phyloP scores from a whole-genome alignment of 2,797 vertebrate genomes.

The Melanotaenia parkinsoni region DNA sequence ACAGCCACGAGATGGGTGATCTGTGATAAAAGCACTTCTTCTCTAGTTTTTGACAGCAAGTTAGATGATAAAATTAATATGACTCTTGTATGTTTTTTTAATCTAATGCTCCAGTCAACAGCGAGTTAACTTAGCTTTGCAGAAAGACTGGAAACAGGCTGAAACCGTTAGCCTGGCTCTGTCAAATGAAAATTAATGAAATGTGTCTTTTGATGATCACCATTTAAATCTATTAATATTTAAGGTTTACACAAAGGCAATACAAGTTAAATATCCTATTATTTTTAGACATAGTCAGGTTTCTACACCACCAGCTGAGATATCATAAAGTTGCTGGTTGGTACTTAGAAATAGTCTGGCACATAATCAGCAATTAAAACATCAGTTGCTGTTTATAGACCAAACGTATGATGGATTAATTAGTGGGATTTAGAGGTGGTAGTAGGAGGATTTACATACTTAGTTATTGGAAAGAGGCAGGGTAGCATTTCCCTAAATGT shows the following conservation, averaged over 20 bases:
- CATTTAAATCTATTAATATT: neutral
- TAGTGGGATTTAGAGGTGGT: slow-evolving; percentile 12
- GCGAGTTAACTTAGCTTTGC: neutral
- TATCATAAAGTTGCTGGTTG: neutral
- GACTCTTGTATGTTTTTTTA: neutral
- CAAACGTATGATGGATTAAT: slow-evolving; percentile 9
- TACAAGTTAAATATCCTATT: neutral
- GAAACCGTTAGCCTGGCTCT: neutral
- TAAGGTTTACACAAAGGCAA: neutral
- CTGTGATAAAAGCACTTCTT: neutral
- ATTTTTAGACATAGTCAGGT: neutral
- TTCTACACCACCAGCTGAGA: neutral
- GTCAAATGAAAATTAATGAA: neutral
- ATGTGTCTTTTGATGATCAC: neutral
- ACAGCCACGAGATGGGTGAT: neutral
- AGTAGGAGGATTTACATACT: slow-evolving; percentile 4
- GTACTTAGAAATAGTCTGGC: neutral
- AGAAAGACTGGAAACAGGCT: neutral
- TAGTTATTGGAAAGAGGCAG: neutral
- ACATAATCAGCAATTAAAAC: slow-evolving; percentile 7
- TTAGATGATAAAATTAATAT: neutral
- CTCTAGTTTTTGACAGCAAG: neutral
- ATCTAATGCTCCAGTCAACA: neutral
- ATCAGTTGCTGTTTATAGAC: slow-evolving; percentile 1
- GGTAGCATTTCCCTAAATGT: neutral